These are phyloP conservation scores for Beris morrisii DNA, from an alignment of 2,888 invertebrate species.

Conservation along the genomic window DNA sequence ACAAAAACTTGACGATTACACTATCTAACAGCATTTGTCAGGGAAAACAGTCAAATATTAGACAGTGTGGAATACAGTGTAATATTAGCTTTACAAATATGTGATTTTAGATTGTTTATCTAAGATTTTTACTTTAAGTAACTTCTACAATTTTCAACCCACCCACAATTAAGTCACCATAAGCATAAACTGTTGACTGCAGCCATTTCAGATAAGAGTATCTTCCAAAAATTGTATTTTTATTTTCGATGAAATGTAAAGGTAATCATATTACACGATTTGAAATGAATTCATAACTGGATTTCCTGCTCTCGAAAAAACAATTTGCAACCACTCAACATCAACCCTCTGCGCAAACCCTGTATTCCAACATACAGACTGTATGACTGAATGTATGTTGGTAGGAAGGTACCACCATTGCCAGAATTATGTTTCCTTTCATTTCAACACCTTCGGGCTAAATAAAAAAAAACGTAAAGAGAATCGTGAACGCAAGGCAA, in stretches of 20 bases:
- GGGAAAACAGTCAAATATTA: no score
- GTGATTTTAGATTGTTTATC: no score
- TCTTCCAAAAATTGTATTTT: background rate
- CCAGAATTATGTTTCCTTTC: conserved; percentile 40
- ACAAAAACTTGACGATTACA: no score
- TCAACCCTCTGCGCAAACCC: background rate
- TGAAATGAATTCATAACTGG: conserved; percentile 56
- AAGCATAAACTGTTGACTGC: no score
- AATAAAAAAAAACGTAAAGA: conserved; percentile 12
- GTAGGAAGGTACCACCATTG: conserved; percentile 13
- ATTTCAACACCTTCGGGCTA: conserved; percentile 50
- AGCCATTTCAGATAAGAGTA: no score
- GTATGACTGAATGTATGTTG: no score
- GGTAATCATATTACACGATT: conserved; percentile 55
- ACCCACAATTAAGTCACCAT: no score
- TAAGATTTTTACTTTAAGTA: no score
- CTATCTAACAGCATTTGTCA: no score
- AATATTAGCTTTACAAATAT: no score
- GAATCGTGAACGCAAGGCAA: conserved; percentile 33
- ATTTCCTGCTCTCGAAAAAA: conserved; percentile 47
- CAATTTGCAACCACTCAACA: conserved; percentile 36
- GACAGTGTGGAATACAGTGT: no score
- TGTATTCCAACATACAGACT: background rate
- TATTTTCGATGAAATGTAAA: conserved; percentile 37
- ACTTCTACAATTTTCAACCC: no score